phyloP scores from a whole-genome alignment of 2,113 vertebrate species.

The Tapirus terrestris region DNA sequence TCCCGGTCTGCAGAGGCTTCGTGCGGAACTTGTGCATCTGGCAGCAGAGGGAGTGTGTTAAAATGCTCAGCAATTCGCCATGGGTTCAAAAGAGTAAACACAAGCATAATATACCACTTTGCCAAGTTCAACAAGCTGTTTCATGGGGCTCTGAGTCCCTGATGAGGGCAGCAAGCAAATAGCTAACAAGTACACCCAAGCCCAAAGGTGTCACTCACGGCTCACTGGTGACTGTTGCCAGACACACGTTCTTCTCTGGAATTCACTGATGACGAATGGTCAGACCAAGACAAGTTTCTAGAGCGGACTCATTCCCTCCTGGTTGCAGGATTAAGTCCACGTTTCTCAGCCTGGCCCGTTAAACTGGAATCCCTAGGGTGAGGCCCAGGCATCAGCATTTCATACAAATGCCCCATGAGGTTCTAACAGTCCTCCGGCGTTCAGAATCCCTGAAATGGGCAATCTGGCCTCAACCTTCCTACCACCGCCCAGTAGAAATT shows the following conservation, averaged over 20 bases:
- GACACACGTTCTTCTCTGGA: neutral
- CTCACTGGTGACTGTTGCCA: neutral
- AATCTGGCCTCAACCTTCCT: neutral
- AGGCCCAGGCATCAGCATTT: neutral
- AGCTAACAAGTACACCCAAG: slow-evolving; percentile 1
- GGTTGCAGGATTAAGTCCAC: neutral
- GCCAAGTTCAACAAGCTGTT: slow-evolving; percentile 67
- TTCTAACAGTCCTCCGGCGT: neutral
- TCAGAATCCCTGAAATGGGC: neutral
- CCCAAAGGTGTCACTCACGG: neutral
- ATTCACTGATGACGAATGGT: slow-evolving; percentile 3
- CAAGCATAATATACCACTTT: neutral
- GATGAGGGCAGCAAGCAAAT: slow-evolving; percentile 42
- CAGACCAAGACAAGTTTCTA: neutral
- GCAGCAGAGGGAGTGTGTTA: neutral
- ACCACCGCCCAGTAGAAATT: neutral
- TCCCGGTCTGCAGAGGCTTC: slow-evolving; percentile 5
- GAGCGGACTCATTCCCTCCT: neutral
- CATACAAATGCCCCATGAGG: neutral
- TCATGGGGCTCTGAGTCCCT: slow-evolving; percentile 40
- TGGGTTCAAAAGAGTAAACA: slow-evolving; percentile 32
- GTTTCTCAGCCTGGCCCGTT: neutral
- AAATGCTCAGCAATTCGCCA: neutral
- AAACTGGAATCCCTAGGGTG: neutral
- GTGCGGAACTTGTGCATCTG: neutral